Evolutionary conservation across 2,888 invertebrate species (phyloP).

Genomic region (Odiellus spinosus): DNA sequence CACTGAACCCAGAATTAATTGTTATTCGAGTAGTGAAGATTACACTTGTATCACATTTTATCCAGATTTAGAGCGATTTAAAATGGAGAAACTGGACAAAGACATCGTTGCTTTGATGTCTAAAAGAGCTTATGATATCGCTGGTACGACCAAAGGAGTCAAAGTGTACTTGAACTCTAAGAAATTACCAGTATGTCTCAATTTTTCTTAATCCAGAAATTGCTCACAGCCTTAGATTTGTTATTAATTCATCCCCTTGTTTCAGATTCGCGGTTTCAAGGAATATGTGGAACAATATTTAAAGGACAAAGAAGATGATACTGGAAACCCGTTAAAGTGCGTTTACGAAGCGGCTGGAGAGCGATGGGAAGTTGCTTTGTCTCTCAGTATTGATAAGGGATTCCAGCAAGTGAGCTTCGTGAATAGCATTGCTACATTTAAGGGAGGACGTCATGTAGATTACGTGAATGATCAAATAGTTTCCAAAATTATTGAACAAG

Average conservation of each 20-base stretch:
- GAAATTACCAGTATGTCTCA: conserved; percentile 15
- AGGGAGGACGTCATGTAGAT: conserved; percentile 92
- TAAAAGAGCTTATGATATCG: conserved; percentile 86
- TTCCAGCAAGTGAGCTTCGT: conserved; percentile 98
- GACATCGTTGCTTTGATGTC: conserved; percentile 86
- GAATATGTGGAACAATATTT: conserved; percentile 88
- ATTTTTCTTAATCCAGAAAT: no score
- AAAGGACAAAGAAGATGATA: conserved; percentile 62
- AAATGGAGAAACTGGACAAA: conserved; percentile 80
- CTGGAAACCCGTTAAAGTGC: conserved; percentile 66
- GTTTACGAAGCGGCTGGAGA: conserved; percentile 66
- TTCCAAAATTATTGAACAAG: conserved; percentile 67
- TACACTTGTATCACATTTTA: conserved; percentile 84
- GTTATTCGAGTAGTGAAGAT: conserved; percentile 43
- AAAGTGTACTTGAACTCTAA: conserved; percentile 82
- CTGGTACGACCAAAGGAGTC: conserved; percentile 64
- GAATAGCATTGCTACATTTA: conserved; percentile 41
- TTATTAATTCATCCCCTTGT: not conserved
- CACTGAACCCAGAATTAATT: conserved; percentile 62
- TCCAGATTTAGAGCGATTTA: conserved; percentile 87
- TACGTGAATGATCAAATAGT: conserved; percentile 77
- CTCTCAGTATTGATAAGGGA: conserved; percentile 60
- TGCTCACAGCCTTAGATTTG: no score
- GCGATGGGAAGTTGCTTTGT: conserved; percentile 91
- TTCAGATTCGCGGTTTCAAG: conserved; percentile 67